A percentile compares a stretch with the other conserved stretches of the same genome.
phyloP scores from a whole-genome alignment of 2,888 invertebrate genomes.

The Osmoderma eremita region DNA sequence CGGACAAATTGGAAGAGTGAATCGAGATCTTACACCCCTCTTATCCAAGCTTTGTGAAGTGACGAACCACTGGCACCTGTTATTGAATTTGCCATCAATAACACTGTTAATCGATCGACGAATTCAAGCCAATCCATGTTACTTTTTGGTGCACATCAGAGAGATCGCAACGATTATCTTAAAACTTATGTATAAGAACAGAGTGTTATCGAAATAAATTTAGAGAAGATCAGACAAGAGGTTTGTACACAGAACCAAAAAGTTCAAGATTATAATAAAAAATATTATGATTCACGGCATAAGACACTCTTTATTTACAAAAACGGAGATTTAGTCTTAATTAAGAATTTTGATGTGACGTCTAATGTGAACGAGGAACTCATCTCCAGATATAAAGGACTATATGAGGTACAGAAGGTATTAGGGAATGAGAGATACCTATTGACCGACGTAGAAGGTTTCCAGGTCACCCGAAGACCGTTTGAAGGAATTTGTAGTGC shows the following conservation, averaged over 20 bases:
- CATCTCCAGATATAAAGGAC: slow-evolving; percentile 48
- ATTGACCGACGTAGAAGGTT: slow-evolving; percentile 28
- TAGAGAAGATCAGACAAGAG: too few relatives aligned
- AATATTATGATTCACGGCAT: slow-evolving; percentile 40
- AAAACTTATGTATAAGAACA: too few relatives aligned
- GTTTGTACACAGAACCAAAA: slow-evolving; percentile 27
- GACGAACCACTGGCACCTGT: too few relatives aligned
- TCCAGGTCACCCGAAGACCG: not conserved
- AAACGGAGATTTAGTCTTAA: slow-evolving; percentile 48
- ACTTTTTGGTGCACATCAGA: too few relatives aligned
- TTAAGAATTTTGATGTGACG: slow-evolving; percentile 46
- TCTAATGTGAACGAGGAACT: slow-evolving; percentile 46
- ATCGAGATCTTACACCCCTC: slow-evolving; percentile 42
- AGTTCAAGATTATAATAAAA: slow-evolving; percentile 28
- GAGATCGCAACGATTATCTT: too few relatives aligned
- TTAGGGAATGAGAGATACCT: slow-evolving; percentile 47
- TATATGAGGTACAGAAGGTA: slow-evolving; percentile 46
- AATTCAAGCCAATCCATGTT: not conserved
- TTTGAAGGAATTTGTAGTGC: not conserved
- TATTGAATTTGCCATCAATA: not conserved
- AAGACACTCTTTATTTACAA: slow-evolving; percentile 44
- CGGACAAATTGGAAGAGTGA: slow-evolving; percentile 53
- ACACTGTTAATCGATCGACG: not conserved
- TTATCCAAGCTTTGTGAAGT: too few relatives aligned
- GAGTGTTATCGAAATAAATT: too few relatives aligned